Percentiles rank a stretch among this genome's conserved stretches.
phyloP scores from a whole-genome alignment of 2,797 vertebrate species.

The Alauda arvensis region DNA sequence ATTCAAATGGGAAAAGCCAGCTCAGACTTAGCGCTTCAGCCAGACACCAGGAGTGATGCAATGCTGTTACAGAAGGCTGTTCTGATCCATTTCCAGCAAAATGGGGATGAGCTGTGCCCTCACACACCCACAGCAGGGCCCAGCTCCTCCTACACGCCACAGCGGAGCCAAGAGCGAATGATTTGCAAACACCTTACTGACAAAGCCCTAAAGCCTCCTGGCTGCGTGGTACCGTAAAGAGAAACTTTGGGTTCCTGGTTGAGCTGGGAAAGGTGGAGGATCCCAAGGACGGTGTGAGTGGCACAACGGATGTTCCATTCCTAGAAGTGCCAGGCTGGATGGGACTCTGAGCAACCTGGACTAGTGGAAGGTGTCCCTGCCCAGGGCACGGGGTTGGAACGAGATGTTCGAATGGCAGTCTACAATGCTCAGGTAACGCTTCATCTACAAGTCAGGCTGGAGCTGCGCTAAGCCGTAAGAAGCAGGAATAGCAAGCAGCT shows the following conservation, averaged over 20 bases:
- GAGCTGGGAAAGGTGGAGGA: not conserved
- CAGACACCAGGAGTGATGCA: fast-evolving
- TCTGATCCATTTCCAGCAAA: not conserved
- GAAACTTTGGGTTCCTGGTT: fast-evolving
- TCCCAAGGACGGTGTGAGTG: not conserved
- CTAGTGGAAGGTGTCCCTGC: not conserved
- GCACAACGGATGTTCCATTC: not conserved
- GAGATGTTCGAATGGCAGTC: not conserved
- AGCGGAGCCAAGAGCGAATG: fast-evolving
- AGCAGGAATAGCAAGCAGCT: fast-evolving
- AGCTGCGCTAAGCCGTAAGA: fast-evolving
- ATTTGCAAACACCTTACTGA: fast-evolving
- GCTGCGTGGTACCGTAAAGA: fast-evolving
- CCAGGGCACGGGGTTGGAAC: fast-evolving
- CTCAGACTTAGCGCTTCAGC: fast-evolving
- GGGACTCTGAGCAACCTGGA: not conserved
- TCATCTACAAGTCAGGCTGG: fast-evolving
- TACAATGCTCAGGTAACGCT: fast-evolving
- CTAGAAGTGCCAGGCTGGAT: fast-evolving
- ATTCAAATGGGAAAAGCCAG: not conserved
- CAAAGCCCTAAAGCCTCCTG: not conserved
- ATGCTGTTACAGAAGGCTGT: fast-evolving
- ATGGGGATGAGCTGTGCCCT: fast-evolving
- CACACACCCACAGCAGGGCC: not conserved
- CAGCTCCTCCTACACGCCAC: fast-evolving